A percentile compares a stretch with the other conserved stretches of the same genome.
Conservation (phyloP, 2,113 vertebrate genomes). For the Cariama cristata region DNA sequence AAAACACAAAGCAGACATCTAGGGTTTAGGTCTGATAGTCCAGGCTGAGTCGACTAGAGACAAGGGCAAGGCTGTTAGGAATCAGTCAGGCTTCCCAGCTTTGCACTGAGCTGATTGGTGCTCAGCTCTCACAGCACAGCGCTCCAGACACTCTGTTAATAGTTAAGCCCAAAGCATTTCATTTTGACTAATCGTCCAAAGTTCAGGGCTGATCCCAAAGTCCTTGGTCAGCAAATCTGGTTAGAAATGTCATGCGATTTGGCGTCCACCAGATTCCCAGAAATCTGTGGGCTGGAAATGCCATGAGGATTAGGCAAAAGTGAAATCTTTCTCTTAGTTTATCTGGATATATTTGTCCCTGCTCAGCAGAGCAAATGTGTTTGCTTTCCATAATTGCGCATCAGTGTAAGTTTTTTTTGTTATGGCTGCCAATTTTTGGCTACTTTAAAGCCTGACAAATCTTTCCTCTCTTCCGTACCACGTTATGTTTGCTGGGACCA, state of each 20-base stretch:
- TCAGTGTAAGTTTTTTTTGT: slow-evolving; percentile 28
- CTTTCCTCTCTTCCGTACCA: neutral
- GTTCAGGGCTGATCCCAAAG: slow-evolving; percentile 50
- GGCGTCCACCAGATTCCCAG: slow-evolving; percentile 38
- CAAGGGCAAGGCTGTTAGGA: neutral
- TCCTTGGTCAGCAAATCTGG: slow-evolving; percentile 52
- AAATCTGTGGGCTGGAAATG: slow-evolving; percentile 55
- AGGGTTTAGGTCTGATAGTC: neutral
- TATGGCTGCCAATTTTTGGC: slow-evolving; percentile 35
- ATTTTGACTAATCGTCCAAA: slow-evolving; percentile 40
- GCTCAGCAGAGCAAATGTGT: slow-evolving; percentile 43
- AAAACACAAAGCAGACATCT: neutral
- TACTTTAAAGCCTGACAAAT: slow-evolving; percentile 35
- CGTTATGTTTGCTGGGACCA: neutral
- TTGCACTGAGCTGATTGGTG: neutral
- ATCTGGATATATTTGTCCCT: slow-evolving; percentile 27
- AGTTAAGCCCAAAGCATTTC: slow-evolving; percentile 42
- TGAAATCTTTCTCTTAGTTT: slow-evolving; percentile 36
- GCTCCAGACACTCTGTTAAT: slow-evolving; percentile 3
- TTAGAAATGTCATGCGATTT: neutral
- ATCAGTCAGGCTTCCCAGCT: neutral
- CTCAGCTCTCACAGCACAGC: neutral
- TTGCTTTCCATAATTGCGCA: slow-evolving; percentile 45
- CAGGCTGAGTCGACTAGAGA: neutral
- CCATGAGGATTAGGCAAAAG: slow-evolving; percentile 44